phyloP scores from a whole-genome alignment of 2,888 invertebrate genomes.

The Capitulum mitella region DNA sequence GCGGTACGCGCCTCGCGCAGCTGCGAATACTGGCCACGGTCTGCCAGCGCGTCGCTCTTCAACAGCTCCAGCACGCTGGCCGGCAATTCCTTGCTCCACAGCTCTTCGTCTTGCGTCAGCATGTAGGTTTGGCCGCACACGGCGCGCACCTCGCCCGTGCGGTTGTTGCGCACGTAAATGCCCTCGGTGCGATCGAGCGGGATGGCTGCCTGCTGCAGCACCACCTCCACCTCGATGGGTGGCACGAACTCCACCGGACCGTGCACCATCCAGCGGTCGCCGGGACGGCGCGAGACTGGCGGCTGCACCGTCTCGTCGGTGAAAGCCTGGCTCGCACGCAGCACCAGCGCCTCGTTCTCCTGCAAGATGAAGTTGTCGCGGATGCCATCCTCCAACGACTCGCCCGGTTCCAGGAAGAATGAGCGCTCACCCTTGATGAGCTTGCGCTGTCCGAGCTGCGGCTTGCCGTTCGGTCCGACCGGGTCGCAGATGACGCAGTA shows the following conservation, averaged over 20 bases:
- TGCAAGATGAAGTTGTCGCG: constrained; percentile 47
- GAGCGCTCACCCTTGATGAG: constrained; percentile 48
- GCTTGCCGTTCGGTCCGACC: constrained; percentile 41
- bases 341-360: constrained; percentile 48
- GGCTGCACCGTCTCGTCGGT: constrained; percentile 35
- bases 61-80: constrained; percentile 43
- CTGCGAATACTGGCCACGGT: constrained; percentile 39
- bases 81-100: constrained; percentile 43
- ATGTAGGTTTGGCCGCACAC: constrained; percentile 48
- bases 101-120: constrained; percentile 45
- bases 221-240: constrained; percentile 48
- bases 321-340: constrained; percentile 46
- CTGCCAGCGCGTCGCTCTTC: constrained; percentile 46
- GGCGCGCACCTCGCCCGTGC: constrained; percentile 41
- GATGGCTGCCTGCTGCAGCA: constrained; percentile 45
- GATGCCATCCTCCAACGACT: constrained; percentile 44
- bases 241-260: constrained; percentile 50
- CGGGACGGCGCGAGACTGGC: constrained; percentile 42
- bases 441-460: constrained; percentile 47
- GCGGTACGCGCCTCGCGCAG: constrained; percentile 12
- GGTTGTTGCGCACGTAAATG: constrained; percentile 48
- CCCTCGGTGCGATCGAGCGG: constrained; percentile 50
- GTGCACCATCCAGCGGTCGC: constrained; percentile 49
- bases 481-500: constrained; percentile 49
- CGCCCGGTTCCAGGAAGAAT: constrained; percentile 49